Base-by-base conservation (phyloP, 1,140 invertebrate species). In the Diploscapter pachys region DNA sequence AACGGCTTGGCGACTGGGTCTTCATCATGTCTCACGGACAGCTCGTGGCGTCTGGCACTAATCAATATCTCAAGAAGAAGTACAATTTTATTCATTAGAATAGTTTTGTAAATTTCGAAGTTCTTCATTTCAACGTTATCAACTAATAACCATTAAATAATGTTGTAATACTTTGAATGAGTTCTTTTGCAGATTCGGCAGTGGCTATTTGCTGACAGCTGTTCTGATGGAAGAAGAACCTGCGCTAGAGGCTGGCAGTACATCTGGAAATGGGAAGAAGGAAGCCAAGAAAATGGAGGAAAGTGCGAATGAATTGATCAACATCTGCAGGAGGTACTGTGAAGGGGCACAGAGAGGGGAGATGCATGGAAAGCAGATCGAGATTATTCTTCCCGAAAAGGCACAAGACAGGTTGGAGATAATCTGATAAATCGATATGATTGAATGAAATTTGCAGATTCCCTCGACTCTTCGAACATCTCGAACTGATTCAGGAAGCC, bases 21-120 rank as follows among this genome's bases (percentile, higher is more conserved):
- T 90, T 90, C 4, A 90, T 91, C 53, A 89, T 91, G 52, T 87
- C 88, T 8, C 86, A 89, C 70, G 91, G 90, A 55, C 86, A 87
- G 77, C 85, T 91, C 0, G 86, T 89, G 71, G 89, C 89, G 77
- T 88, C 87, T 80, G 90, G 90, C 4, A 89, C 90, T 0, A 89
- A 89, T 55, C 84, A 91, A 6, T 91, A 89, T 81, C 85, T 91
- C 3, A 91, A 91, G 83, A 87, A 87, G 54, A 82, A 82, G 54
- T 90, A 67, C 49, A n/a, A n/a, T n/a, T n/a, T n/a, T n/a, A n/a
- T n/a, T n/a, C n/a, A n/a, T n/a, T n/a, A n/a, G n/a, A n/a, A n/a
- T n/a, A 71, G 67, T 5, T 5, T 55, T 56, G 53, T 70, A 56
- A 11, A 62, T 6, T 9, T n/a, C n/a, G n/a, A n/a, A n/a, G n/a